phyloP scores from a whole-genome alignment of 2,888 invertebrate genomes.

The Philaethria dido region DNA sequence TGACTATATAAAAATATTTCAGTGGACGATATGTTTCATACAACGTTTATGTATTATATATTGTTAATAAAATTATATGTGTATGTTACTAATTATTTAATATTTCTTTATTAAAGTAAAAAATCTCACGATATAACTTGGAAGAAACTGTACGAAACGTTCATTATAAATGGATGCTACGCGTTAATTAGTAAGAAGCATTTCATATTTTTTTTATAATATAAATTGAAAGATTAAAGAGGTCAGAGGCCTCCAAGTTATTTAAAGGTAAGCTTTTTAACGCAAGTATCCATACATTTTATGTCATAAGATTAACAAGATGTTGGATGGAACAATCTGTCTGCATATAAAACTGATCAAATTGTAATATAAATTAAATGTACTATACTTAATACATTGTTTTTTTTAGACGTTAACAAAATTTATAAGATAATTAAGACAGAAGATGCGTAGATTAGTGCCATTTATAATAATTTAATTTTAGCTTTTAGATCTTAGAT shows the following conservation, averaged over 20 bases:
- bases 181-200: conserved; percentile 10
- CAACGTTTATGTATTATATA: not conserved
- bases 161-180: conserved; percentile 2
- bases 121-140: not conserved
- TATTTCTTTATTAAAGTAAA: not conserved
- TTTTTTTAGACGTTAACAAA: not conserved
- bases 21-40: conserved; percentile 14
- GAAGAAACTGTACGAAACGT: not conserved
- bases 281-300: not conserved
- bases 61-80: not conserved
- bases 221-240: not conserved
- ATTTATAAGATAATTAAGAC: not conserved
- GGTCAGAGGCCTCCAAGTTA: not conserved
- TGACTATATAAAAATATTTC: not conserved
- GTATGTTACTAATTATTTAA: not conserved
- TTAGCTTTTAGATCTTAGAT: conserved; percentile 11
- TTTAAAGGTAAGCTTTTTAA: not conserved
- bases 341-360: conserved; percentile 4
- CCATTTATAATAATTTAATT: conserved; percentile 7
- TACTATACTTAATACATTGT: not conserved
- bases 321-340: conserved; percentile 17
- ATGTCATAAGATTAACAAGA: not conserved
- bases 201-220: not conserved
- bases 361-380: not conserved
- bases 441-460: not conserved